A percentile compares a stretch with the other conserved stretches of the same genome.
phyloP scores from a whole-genome alignment of 1,140 invertebrate species.

The Cyclina sinensis region DNA sequence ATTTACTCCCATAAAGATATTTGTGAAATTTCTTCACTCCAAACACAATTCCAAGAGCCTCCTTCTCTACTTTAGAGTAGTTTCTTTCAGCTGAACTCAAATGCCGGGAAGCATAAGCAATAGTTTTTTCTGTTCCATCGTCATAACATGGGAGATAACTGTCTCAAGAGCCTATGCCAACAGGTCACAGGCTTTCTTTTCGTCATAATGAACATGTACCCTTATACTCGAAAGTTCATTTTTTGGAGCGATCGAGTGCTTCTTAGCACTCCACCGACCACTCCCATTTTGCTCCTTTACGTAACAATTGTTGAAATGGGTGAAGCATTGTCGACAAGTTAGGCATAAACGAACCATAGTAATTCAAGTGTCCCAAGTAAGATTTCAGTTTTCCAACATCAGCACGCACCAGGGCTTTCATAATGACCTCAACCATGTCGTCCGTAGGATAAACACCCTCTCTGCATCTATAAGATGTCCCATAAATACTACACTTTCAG shows the following conservation, averaged over 20 bases:
- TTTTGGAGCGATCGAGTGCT: background rate
- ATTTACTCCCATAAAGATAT: constrained; percentile 84
- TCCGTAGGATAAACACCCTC: constrained; percentile 44
- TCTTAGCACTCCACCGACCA: background rate
- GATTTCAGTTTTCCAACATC: constrained; percentile 42
- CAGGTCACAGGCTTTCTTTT: constrained; percentile 48
- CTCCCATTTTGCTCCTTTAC: constrained; percentile 9
- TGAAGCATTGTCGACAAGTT: too few relatives aligned
- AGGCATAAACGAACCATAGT: too few relatives aligned
- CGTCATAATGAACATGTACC: constrained; percentile 21
- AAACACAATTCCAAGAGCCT: constrained; percentile 82
- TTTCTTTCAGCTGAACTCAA: constrained; percentile 75
- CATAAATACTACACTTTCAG: background rate
- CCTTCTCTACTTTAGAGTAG: constrained; percentile 87
- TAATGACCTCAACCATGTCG: constrained; percentile 40
- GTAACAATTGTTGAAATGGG: constrained; percentile 31
- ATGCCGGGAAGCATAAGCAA: background rate
- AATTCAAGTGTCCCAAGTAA: constrained; percentile 59
- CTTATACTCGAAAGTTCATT: background rate
- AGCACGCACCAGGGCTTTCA: background rate
- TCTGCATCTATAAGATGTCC: constrained; percentile 34
- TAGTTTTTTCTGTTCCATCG: constrained; percentile 58
- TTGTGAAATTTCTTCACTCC: constrained; percentile 86
- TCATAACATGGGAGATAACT: constrained; percentile 64
- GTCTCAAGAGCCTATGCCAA: constrained; percentile 66